Base-by-base conservation (phyloP, 2,888 invertebrate species). In the Girardia tigrina region DNA sequence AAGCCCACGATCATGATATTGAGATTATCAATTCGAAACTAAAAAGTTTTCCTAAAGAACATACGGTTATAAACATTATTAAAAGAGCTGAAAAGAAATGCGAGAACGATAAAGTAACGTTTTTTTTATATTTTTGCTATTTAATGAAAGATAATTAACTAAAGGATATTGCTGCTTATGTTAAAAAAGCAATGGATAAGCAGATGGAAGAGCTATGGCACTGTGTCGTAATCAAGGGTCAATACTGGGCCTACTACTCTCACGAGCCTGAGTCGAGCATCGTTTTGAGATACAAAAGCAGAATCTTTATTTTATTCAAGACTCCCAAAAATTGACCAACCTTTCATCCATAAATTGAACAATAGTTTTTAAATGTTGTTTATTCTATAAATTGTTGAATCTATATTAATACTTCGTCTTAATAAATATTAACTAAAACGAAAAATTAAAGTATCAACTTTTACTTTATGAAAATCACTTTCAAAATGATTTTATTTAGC, bases 171-270 rank as follows among this genome's bases (percentile, higher is more conserved):
- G n/a, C 56, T 56, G 56, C 4, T 4, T n/a, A 56, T n/a, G n/a
- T 56, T 56, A 56, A 56, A 56, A 56, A 56, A 56, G 56, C 56
- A 20, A 12, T 56, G 56, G 56, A 56, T 56, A 36, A 36, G 36
- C 36, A 36, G 16, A 36, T 36, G 36, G 36, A 36, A 8, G 36
- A 36, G 16, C 36, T 36, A 16, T 36, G 36, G 36, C 36, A 36
- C 16, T 36, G 36, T 36, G 36, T 36, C 16, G 16, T 36, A 12
- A 12, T 36, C 8, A 36, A 36, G 16, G 36, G 36, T 8, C 36
- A 36, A 36, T 36, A 36, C 16, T 36, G 36, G 36, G 36, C 36
- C 8, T 36, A 36, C 16, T 36, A 36, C 16, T 36, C 36, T 8
- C 36, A 36, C 16, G 36, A 36, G 16, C 36, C 36, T 16, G 36